Percentiles rank a stretch among this genome's conserved stretches.
These are phyloP conservation scores for Melanchra persicariae DNA, from an alignment of 2,888 invertebrate genomes.

Conservation along the genomic window DNA sequence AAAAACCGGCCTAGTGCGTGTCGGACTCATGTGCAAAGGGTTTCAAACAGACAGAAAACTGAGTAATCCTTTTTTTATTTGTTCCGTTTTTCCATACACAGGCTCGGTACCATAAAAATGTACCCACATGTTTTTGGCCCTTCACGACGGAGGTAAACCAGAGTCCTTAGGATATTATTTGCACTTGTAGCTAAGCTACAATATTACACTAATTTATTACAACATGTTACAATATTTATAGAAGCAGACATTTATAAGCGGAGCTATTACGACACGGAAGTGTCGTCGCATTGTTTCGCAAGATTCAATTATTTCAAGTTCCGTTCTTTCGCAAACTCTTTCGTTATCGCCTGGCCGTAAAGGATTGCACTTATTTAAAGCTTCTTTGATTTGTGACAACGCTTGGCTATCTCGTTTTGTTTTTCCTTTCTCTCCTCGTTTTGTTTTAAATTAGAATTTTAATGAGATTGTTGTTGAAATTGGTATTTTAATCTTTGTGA, in stretches of 20 bases:
- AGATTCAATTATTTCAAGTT: constrained; percentile 54
- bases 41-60: no score
- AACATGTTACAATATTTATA: constrained; percentile 31
- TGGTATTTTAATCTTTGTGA: background rate
- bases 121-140: background rate
- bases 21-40: no score
- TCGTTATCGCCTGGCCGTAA: constrained; percentile 47
- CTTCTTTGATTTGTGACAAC: constrained; percentile 48
- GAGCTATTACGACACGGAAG: constrained; percentile 16
- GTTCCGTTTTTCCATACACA: no score
- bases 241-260: constrained; percentile 13
- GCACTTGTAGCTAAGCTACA: constrained; percentile 25
- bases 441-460: constrained; percentile 44
- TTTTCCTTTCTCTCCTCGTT: constrained; percentile 14
- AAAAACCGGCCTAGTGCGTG: no score
- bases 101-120: no score
- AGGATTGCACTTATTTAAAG: constrained; percentile 52
- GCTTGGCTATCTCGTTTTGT: constrained; percentile 28
- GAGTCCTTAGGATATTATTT: constrained; percentile 18
- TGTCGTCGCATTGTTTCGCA: constrained; percentile 31
- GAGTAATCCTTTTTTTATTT: no score
- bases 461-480: constrained; percentile 32
- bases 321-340: constrained; percentile 42
- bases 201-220: constrained; percentile 24
- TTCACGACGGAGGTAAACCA: background rate